Evolutionary conservation across 2,797 vertebrate genomes (phyloP).

Genomic region (Mus minutoides): DNA sequence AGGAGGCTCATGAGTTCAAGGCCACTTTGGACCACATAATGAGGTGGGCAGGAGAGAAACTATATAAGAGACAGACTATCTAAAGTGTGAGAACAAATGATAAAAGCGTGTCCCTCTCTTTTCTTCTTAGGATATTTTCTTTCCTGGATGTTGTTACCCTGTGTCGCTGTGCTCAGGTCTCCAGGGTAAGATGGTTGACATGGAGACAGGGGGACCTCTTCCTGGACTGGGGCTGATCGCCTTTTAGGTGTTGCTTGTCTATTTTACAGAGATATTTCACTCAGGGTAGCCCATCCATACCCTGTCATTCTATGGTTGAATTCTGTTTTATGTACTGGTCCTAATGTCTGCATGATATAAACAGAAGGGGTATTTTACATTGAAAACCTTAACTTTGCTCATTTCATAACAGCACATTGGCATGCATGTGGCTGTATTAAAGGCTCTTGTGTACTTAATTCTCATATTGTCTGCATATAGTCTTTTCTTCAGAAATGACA

Average conservation of each 20-base stretch:
- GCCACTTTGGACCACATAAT: neutral
- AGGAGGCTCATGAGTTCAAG: neutral
- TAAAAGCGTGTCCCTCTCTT: constrained; percentile 76
- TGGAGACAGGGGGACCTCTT: neutral
- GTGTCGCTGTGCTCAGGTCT: constrained; percentile 98
- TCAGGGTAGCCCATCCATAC: neutral
- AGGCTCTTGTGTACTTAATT: neutral
- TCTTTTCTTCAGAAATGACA: constrained; percentile 32
- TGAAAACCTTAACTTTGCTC: neutral
- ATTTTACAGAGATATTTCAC: constrained; percentile 46
- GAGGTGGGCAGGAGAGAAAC: neutral
- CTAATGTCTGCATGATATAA: neutral
- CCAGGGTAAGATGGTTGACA: constrained; percentile 92
- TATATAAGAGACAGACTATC: neutral
- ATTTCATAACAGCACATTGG: neutral
- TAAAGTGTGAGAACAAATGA: neutral
- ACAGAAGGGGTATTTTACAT: constrained; percentile 31
- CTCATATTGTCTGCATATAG: neutral
- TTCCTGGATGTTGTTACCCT: constrained; percentile 99
- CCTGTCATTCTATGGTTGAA: neutral
- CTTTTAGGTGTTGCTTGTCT: constrained; percentile 27
- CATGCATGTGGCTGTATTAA: neutral
- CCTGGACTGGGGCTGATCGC: neutral
- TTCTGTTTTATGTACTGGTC: neutral
- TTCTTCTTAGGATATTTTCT: constrained; percentile 96